These are phyloP conservation scores for Crioceris asparagi DNA, from an alignment of 2,888 invertebrate species.

Conservation along the genomic window DNA sequence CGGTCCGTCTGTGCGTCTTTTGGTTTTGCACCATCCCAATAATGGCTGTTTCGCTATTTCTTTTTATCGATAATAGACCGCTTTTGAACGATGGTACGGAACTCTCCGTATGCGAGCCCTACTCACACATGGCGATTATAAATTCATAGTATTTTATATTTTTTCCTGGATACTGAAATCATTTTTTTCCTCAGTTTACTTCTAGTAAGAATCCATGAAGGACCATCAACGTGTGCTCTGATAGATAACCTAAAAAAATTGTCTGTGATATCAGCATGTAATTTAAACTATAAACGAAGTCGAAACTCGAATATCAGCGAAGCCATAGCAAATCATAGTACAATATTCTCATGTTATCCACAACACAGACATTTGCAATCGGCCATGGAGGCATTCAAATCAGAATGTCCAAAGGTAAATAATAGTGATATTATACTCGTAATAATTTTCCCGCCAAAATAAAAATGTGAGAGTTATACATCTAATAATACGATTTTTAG, in stretches of 20 bases:
- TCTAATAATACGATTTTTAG: conserved; percentile 22
- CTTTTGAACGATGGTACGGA: too few relatives aligned
- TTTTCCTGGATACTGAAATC: too few relatives aligned
- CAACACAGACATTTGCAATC: conserved; percentile 42
- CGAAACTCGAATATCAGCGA: conserved; percentile 43
- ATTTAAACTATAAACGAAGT: conserved; percentile 48
- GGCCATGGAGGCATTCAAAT: conserved; percentile 39
- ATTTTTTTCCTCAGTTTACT: conserved; percentile 38
- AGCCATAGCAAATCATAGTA: conserved; percentile 51
- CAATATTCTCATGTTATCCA: conserved; percentile 51
- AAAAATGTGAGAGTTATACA: too few relatives aligned
- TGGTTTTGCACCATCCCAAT: too few relatives aligned
- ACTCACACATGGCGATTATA: too few relatives aligned
- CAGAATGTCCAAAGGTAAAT: conserved; percentile 25
- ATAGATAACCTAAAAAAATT: conserved; percentile 47
- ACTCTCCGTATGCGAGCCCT: too few relatives aligned
- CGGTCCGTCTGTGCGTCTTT: too few relatives aligned
- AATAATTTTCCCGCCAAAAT: too few relatives aligned
- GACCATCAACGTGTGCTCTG: conserved; percentile 38
- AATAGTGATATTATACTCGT: too few relatives aligned
- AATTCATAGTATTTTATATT: too few relatives aligned
- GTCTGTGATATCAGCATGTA: conserved; percentile 47
- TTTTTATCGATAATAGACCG: too few relatives aligned
- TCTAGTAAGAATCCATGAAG: conserved; percentile 37
- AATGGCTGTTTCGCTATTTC: too few relatives aligned